Base-by-base conservation (phyloP, 2,113 vertebrate genomes). In the Rhodinocichla rosea region DNA sequence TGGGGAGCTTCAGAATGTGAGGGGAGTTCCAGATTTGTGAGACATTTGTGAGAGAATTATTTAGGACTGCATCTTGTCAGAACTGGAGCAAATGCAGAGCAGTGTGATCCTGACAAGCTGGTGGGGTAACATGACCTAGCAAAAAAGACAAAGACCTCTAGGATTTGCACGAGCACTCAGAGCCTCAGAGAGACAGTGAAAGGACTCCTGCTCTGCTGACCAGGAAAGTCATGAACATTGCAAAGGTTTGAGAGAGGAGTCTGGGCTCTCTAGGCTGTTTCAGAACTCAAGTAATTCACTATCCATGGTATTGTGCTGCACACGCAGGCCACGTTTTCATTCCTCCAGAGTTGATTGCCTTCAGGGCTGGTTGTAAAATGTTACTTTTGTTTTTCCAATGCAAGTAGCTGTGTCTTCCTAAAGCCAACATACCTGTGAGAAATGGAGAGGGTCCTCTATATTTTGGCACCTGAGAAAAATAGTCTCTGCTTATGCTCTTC, bases 281-380 rank as follows among this genome's bases (percentile, higher is more conserved):
- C 59, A 83, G 49, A 64, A 15, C 17, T 39, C 17, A 49, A 33
- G 19, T 33, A n/a, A 32, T 71, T 39, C 14, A 14, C 16, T 52
- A 8, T 30, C 42, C 40, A 16, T 15, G 15, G 3, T 64, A 62
- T 3, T 50, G 32, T 63, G 10, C 35, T 22, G 14, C 28, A 28
- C 12, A 23, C 13, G 33, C 19, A 32, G 10, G 2, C 7, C 5
- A 7, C 0, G 1, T 44, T 68, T 20, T 55, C 3, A 1, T 37
- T 77, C 20, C 7, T 50, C 7, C 10, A 27, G 10, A 68, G 17
- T 52, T 84, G 42, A 11, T 3, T 32, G 22, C 35, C 39, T 52
- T 62, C 15, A 44, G 22, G 7, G 4, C 28, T 68, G 26, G 35
- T 6, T 64, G 27, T 17, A 76, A 57, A 67, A 33, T 17, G 2